phyloP scores from a whole-genome alignment of 2,797 vertebrate species.

The Gymnodraco acuticeps region DNA sequence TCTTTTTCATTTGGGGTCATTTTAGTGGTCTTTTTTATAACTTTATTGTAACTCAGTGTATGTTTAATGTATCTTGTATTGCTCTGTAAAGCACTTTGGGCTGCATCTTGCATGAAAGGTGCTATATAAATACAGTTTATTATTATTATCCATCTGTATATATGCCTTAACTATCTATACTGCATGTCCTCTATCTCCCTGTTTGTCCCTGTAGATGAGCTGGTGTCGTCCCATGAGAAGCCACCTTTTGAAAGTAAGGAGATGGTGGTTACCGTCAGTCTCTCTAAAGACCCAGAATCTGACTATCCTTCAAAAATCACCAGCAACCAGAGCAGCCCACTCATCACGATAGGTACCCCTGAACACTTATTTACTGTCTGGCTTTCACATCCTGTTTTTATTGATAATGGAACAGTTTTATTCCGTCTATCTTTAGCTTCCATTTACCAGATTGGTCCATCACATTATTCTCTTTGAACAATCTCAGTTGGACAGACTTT shows the following conservation, averaged over 20 bases:
- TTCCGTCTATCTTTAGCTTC: too few relatives aligned
- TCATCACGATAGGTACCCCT: constrained; percentile 61
- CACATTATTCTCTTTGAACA: background rate
- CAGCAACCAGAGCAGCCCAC: constrained; percentile 85
- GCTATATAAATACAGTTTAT: too few relatives aligned
- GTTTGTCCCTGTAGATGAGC: constrained; percentile 85
- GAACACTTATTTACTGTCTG: background rate
- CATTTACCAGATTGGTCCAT: too few relatives aligned
- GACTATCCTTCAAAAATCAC: constrained; percentile 85
- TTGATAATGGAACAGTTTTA: too few relatives aligned
- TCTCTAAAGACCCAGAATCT: constrained; percentile 87
- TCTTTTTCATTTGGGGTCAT: background rate
- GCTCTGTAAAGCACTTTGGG: too few relatives aligned
- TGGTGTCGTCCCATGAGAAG: constrained; percentile 91
- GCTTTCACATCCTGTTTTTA: background rate
- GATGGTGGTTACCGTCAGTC: constrained; percentile 87
- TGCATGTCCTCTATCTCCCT: background rate
- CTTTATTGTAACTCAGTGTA: too few relatives aligned
- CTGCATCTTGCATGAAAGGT: too few relatives aligned
- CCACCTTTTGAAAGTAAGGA: constrained; percentile 87
- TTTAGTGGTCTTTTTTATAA: too few relatives aligned
- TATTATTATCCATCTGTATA: background rate
- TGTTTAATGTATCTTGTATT: too few relatives aligned
- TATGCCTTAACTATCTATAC: background rate
- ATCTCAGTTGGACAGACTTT: background rate